These are phyloP conservation scores for Sternotherus odoratus DNA, from an alignment of 2,797 vertebrate genomes.

Conservation along the genomic window DNA sequence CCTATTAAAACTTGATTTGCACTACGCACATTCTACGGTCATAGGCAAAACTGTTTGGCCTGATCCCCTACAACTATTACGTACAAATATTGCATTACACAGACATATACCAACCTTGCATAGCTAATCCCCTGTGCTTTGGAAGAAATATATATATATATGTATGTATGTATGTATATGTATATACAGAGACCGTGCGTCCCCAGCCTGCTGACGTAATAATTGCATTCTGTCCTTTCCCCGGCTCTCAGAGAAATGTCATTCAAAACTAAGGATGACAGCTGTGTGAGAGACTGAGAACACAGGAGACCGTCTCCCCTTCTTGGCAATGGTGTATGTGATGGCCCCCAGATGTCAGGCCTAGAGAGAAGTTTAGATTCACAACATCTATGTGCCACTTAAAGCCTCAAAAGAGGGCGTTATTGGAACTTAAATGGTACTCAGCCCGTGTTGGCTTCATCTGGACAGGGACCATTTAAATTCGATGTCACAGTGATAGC, in stretches of 20 bases:
- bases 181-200: rapidly evolving
- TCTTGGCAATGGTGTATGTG: rapidly evolving
- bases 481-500: neutral
- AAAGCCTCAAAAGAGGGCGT: neutral
- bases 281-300: neutral
- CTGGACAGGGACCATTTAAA: neutral
- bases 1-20: neutral
- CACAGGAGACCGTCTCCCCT: neutral
- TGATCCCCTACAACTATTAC: rapidly evolving
- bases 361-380: neutral
- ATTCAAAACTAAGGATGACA: neutral
- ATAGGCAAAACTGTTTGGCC: neutral
- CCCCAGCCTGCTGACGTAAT: neutral
- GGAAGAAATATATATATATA: no score
- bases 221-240: neutral
- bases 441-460: neutral
- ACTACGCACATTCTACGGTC: rapidly evolving
- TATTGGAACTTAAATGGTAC: neutral
- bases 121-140: neutral
- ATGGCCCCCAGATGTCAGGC: rapidly evolving
- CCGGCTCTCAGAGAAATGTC: neutral
- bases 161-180: no score
- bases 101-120: neutral
- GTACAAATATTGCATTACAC: neutral
- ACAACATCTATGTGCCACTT: neutral